A percentile compares a stretch with the other conserved stretches of the same genome.
Evolutionary conservation across 2,113 vertebrate genomes (phyloP).

Genomic region (Zosterops pallidus): DNA sequence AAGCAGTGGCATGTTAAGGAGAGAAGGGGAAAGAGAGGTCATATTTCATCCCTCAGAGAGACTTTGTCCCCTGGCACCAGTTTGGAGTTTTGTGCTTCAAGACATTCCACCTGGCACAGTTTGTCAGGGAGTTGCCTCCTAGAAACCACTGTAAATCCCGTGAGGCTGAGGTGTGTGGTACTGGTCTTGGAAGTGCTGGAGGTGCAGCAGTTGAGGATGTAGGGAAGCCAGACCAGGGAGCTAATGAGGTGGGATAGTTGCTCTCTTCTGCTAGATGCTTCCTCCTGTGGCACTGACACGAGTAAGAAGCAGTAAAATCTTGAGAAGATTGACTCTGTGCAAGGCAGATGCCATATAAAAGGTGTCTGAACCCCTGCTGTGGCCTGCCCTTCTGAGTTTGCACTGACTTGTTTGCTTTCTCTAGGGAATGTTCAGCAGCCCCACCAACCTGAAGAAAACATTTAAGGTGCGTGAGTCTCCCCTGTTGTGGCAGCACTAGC

Average conservation of each 20-base stretch:
- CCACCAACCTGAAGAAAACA: conserved; percentile 89
- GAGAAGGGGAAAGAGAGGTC: not conserved
- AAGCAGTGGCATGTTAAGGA: not conserved
- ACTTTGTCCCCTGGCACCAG: not conserved
- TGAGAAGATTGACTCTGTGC: not conserved
- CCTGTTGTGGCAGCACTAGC: not conserved
- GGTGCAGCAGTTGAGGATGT: not conserved
- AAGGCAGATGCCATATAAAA: not conserved
- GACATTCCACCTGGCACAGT: not conserved
- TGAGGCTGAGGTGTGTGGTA: not conserved
- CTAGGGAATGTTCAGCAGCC: conserved; percentile 93
- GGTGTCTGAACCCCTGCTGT: not conserved
- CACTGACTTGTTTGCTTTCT: not conserved
- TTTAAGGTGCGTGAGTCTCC: conserved; percentile 83
- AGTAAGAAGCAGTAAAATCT: not conserved
- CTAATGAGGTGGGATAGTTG: not conserved
- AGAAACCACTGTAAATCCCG: not conserved
- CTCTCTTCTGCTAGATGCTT: not conserved
- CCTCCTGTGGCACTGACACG: not conserved
- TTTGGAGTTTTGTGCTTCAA: not conserved
- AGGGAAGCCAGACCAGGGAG: not conserved
- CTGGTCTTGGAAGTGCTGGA: not conserved
- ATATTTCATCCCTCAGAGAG: not conserved
- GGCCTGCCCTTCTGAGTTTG: not conserved
- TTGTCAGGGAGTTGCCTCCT: not conserved